These are phyloP conservation scores for Syngnathoides biaculeatus DNA, from an alignment of 2,113 vertebrate species.

Conservation along the genomic window DNA sequence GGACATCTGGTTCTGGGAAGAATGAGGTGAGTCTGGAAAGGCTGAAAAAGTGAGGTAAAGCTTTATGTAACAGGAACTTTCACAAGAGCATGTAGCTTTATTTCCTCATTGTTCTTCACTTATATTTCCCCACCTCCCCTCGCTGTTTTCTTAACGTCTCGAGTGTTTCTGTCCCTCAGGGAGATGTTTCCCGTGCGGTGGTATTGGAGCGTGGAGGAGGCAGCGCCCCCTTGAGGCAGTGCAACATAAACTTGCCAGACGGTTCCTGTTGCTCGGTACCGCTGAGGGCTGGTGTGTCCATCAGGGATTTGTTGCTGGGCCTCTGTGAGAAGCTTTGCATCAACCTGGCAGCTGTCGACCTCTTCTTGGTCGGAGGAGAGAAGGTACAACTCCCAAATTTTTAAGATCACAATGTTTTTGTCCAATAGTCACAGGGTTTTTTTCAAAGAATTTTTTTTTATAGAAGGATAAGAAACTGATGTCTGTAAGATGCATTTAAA, in stretches of 20 bases:
- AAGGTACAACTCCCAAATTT: constrained; percentile 77
- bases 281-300: constrained; percentile 81
- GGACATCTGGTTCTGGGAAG: constrained; percentile 67
- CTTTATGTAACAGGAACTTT: background rate
- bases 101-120: background rate
- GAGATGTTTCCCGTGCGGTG: constrained; percentile 72
- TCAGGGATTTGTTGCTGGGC: constrained; percentile 86
- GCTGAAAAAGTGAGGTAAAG: constrained; percentile 3
- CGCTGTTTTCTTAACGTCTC: background rate
- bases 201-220: constrained; percentile 70
- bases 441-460: no score
- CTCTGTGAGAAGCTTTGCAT: constrained; percentile 91
- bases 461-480: background rate
- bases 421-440: background rate
- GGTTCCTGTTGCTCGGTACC: constrained; percentile 83
- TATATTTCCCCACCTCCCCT: background rate
- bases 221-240: constrained; percentile 77
- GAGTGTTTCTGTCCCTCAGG: constrained; percentile 59
- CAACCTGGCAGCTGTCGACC: constrained; percentile 90
- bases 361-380: constrained; percentile 92
- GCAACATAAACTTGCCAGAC: constrained; percentile 85
- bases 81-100: background rate
- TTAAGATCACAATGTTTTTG: background rate
- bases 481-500: background rate
- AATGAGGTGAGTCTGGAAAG: constrained; percentile 58